These are phyloP conservation scores for Omphaloscelis lunosa DNA, from an alignment of 2,888 invertebrate genomes.

Conservation along the genomic window DNA sequence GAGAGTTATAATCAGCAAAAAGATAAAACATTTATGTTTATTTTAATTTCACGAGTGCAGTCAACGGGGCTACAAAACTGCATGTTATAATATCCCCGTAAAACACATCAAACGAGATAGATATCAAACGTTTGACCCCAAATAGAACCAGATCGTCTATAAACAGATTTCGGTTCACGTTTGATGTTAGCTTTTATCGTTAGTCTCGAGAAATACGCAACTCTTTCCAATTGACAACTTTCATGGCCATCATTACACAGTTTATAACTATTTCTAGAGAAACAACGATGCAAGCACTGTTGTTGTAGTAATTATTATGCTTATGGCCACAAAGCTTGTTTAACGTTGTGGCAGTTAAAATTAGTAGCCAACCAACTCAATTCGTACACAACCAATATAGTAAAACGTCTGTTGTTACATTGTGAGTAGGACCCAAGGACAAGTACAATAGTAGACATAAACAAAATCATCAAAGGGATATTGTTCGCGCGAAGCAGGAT, in stretches of 20 bases:
- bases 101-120: slow-evolving; percentile 85
- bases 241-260: slow-evolving; percentile 69
- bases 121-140: slow-evolving; percentile 84
- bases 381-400: slow-evolving; percentile 35
- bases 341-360: slow-evolving; percentile 48
- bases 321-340: slow-evolving; percentile 32
- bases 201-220: slow-evolving; percentile 70
- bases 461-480: slow-evolving; percentile 67
- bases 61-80: slow-evolving; percentile 59
- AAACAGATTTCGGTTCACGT: slow-evolving; percentile 76
- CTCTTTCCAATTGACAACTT: slow-evolving; percentile 77
- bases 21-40: slow-evolving; percentile 46
- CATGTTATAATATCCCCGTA: slow-evolving; percentile 71
- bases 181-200: slow-evolving; percentile 83
- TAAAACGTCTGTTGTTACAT: slow-evolving; percentile 51
- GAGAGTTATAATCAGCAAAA: slow-evolving; percentile 42
- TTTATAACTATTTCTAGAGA: slow-evolving; percentile 59
- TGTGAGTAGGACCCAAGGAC: slow-evolving; percentile 52
- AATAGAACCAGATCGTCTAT: slow-evolving; percentile 82
- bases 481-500: slow-evolving; percentile 61
- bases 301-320: slow-evolving; percentile 16
- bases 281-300: slow-evolving; percentile 34
- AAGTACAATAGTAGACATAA: slow-evolving; percentile 62
- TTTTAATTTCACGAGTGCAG: slow-evolving; percentile 50
- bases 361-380: slow-evolving; percentile 37